Conservation (phyloP, 2,797 vertebrate species). For the Pempheris klunzingeri region DNA sequence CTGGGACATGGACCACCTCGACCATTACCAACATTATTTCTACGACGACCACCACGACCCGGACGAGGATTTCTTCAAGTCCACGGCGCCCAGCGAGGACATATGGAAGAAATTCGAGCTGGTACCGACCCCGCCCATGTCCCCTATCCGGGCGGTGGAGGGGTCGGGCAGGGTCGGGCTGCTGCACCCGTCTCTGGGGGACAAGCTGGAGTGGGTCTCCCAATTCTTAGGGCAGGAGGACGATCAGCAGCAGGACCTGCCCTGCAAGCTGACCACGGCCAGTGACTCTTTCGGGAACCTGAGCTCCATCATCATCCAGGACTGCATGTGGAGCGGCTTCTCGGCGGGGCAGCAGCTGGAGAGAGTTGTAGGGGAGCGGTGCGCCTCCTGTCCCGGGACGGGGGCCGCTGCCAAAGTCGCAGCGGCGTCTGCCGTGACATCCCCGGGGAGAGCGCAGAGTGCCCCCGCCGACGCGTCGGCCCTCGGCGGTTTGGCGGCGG, state of each 20-base stretch:
- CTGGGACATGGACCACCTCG: constrained; percentile 92
- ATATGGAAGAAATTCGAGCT: constrained; percentile 99
- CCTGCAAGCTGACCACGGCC: constrained; percentile 81
- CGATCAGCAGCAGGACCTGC: constrained; percentile 80
- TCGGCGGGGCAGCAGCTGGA: constrained; percentile 91
- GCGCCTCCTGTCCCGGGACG: constrained; percentile 75
- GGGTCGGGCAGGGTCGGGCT: constrained; percentile 78
- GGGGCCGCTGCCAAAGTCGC: constrained; percentile 56
- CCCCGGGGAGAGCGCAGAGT: constrained; percentile 72
- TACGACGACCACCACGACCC: constrained; percentile 91
- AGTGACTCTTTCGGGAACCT: constrained; percentile 88
- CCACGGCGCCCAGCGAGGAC: constrained; percentile 95
- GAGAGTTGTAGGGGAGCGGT: constrained; percentile 89
- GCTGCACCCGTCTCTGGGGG: constrained; percentile 83
- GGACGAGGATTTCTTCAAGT: constrained; percentile 94
- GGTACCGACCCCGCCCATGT: constrained; percentile 92
- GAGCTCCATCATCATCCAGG: constrained; percentile 92
- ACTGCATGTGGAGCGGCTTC: constrained; percentile 98
- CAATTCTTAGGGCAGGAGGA: constrained; percentile 89
- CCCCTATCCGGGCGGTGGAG: constrained; percentile 86
- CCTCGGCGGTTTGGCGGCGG: constrained; percentile 73
- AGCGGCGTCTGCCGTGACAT: constrained; percentile 20
- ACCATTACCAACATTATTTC: constrained; percentile 94
- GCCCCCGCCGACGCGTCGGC: constrained; percentile 65
- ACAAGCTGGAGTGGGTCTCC: constrained; percentile 87